A percentile compares a stretch with the other conserved stretches of the same genome.
Conservation (phyloP, 2,113 vertebrate species). For the Saimiri boliviensis region DNA sequence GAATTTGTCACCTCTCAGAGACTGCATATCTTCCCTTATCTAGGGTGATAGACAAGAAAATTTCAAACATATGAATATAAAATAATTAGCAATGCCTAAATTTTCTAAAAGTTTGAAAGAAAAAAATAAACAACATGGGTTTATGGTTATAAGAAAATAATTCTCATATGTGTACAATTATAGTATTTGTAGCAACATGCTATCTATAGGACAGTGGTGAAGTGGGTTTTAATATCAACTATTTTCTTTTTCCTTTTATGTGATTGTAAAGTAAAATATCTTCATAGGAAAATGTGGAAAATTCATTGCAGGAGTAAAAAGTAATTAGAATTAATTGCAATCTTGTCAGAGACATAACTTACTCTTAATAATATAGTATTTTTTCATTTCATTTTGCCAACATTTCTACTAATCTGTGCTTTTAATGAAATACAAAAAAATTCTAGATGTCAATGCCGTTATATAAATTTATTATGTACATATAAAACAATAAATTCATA, state of each 20-base stretch:
- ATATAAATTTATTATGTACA: not conserved
- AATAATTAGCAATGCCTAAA: not conserved
- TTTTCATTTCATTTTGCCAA: not conserved
- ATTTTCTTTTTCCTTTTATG: not conserved
- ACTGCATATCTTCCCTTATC: not conserved
- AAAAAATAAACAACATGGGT: not conserved
- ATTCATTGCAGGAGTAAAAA: constrained; percentile 11
- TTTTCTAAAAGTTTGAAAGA: not conserved
- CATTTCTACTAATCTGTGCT: not conserved
- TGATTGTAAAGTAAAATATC: not conserved
- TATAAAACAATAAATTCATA: not conserved
- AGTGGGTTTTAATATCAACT: not conserved
- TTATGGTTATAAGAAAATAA: not conserved
- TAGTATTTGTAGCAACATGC: not conserved
- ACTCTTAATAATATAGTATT: not conserved
- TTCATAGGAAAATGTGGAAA: not conserved
- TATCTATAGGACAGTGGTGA: not conserved
- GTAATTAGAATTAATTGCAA: not conserved
- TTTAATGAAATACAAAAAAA: not conserved
- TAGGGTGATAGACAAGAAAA: not conserved
- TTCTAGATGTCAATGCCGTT: not conserved
- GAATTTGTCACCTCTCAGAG: not conserved
- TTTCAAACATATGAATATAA: not conserved
- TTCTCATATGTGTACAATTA: not conserved
- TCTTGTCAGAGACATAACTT: not conserved